These are phyloP conservation scores for Thymelicus lineola DNA, from an alignment of 2,888 invertebrate genomes.

Conservation along the genomic window DNA sequence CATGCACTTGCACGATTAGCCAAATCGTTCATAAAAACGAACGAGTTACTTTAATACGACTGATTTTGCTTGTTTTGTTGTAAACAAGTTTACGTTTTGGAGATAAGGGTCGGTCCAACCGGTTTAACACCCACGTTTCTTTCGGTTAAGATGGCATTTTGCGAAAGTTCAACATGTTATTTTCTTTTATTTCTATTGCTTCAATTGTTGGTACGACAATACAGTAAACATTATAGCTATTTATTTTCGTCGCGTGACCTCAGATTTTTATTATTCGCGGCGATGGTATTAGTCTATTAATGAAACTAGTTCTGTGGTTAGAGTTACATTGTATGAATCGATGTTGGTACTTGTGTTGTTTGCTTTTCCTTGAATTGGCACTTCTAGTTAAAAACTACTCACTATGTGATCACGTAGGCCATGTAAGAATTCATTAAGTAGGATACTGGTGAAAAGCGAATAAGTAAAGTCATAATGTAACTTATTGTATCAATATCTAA, in stretches of 20 bases:
- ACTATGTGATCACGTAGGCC: slow-evolving; percentile 18
- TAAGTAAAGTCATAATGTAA: no score
- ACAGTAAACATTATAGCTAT: slow-evolving; percentile 36
- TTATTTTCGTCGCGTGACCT: slow-evolving; percentile 45
- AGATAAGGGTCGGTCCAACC: slow-evolving; percentile 55
- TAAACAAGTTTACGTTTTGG: slow-evolving; percentile 46
- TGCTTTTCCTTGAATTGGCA: slow-evolving; percentile 45
- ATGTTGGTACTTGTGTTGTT: slow-evolving; percentile 27
- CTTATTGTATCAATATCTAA: no score
- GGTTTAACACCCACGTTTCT: slow-evolving; percentile 66
- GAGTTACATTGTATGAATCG: slow-evolving; percentile 45
- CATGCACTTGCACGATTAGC: slow-evolving; percentile 11
- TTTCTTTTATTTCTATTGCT: slow-evolving; percentile 11
- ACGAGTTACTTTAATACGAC: slow-evolving; percentile 39
- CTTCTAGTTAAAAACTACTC: slow-evolving; percentile 21
- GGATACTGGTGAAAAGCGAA: no score
- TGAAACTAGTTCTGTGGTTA: slow-evolving; percentile 49
- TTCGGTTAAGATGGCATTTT: slow-evolving; percentile 50
- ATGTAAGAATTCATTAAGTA: background rate
- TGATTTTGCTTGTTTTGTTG: slow-evolving; percentile 46
- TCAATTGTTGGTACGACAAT: slow-evolving; percentile 25
- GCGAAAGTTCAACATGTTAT: slow-evolving; percentile 53
- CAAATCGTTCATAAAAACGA: slow-evolving; percentile 37
- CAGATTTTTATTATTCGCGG: slow-evolving; percentile 45
- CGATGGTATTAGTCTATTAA: slow-evolving; percentile 42